Evolutionary conservation across 2,888 invertebrate species (phyloP).

Genomic region (Athalia rosae): DNA sequence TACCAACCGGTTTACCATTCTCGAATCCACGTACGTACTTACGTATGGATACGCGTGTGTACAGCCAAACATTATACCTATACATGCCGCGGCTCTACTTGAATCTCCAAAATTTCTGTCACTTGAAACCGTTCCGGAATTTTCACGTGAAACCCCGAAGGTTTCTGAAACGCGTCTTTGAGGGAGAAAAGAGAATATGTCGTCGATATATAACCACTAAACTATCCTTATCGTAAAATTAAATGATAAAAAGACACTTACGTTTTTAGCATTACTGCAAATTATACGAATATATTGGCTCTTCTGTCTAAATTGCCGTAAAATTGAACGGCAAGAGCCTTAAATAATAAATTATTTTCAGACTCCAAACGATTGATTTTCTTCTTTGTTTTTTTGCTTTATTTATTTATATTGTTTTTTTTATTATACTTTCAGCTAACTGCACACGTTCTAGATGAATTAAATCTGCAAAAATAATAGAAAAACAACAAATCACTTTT

Average conservation of each 20-base stretch:
- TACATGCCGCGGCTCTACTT: too few relatives aligned
- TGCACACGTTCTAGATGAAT: too few relatives aligned
- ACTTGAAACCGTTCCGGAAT: too few relatives aligned
- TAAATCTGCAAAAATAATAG: slow-evolving; percentile 21
- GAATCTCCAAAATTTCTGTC: too few relatives aligned
- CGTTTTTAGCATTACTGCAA: slow-evolving; percentile 28
- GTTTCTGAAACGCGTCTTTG: too few relatives aligned
- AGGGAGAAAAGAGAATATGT: background rate
- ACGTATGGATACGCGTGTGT: too few relatives aligned
- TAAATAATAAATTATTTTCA: background rate
- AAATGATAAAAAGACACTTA: slow-evolving; percentile 8
- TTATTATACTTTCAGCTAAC: too few relatives aligned
- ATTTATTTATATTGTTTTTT: background rate
- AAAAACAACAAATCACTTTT: slow-evolving; percentile 1
- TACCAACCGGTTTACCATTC: too few relatives aligned
- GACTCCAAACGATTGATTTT: background rate
- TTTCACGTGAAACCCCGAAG: too few relatives aligned
- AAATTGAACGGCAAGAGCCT: slow-evolving; percentile 35
- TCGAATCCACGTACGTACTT: too few relatives aligned
- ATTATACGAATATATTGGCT: slow-evolving; percentile 1
- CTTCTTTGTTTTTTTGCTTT: too few relatives aligned
- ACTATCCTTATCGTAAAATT: background rate
- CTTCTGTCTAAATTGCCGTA: slow-evolving; percentile 26
- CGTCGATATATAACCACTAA: background rate
- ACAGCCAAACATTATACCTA: too few relatives aligned